phyloP scores from a whole-genome alignment of 1,140 invertebrate species.

The Homarus americanus region DNA sequence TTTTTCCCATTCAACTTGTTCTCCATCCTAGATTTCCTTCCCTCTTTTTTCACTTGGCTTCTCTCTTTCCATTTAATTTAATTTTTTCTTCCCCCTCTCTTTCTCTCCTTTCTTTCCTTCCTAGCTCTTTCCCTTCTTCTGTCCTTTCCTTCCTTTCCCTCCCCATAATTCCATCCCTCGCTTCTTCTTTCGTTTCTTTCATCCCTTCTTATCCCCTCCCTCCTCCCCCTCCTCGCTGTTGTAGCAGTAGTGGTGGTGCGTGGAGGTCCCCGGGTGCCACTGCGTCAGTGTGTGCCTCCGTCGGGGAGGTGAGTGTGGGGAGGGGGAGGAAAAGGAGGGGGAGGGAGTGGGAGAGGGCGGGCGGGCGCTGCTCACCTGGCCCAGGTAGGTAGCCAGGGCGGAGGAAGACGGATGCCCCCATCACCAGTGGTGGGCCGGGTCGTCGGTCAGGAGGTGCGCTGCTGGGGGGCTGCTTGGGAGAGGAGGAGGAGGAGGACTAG shows the following conservation, averaged over 20 bases:
- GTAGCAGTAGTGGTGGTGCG: too few relatives aligned
- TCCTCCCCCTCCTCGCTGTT: background rate
- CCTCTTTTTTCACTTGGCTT: background rate
- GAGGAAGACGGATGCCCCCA: slow-evolving; percentile 54
- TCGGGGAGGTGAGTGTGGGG: background rate
- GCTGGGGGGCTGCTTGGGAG: background rate
- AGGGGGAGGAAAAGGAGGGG: too few relatives aligned
- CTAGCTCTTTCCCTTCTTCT: background rate
- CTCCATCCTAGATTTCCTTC: background rate
- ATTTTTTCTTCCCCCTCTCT: background rate
- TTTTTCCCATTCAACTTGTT: too few relatives aligned
- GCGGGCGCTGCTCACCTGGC: slow-evolving; percentile 29
- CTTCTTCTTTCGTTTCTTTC: too few relatives aligned
- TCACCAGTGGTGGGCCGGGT: slow-evolving; percentile 23
- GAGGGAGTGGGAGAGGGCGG: too few relatives aligned
- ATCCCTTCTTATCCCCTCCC: background rate
- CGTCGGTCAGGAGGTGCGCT: slow-evolving; percentile 29
- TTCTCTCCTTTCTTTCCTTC: background rate
- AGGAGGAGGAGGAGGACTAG: background rate
- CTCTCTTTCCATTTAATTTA: background rate
- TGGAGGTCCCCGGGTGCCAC: background rate
- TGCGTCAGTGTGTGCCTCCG: slow-evolving; percentile 18
- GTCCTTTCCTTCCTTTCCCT: background rate
- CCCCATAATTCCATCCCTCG: background rate
- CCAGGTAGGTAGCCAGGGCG: slow-evolving; percentile 22